Base-by-base conservation (phyloP, 2,797 vertebrate species). In the Fundulus diaphanus region DNA sequence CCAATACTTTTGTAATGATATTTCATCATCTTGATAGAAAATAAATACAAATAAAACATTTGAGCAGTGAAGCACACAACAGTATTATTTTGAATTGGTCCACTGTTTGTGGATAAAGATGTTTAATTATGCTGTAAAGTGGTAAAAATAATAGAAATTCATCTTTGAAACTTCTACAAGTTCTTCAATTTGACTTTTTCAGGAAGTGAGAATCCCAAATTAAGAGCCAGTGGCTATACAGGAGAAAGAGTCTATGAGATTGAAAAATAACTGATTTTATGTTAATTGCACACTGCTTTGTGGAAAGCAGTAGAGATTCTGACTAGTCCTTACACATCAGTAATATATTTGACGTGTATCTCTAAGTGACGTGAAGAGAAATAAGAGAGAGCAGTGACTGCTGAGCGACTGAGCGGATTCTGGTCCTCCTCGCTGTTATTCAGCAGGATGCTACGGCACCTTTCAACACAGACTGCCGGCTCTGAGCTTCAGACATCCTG, bases 371-470 rank as follows among this genome's bases (percentile, higher is more conserved):
- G 24, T 46, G 46, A 13, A 11, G 37, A 78, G 48, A 63, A 66
- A 85, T 12, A 16, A 81, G 80, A 79, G 56, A 74, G 72, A 5
- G 0, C 54, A 0, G 0, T 69, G 27, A 70, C 74, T 74, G 37
- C 68, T 68, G 73, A 77, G 63, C 72, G 77, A 33, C 68, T 68
- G 73, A 77, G 63, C 72, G 77, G 73, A 27, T 81, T 67, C 73
- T 84, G 82, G 88, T 86, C 72, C 70, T 75, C 61, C 27, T 67
- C 65, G 72, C 81, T 70, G 78, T 89, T 84, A 77, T 81, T 83
- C 86, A 83, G 78, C 67, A 15, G 71, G 74, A 85, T 85, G 85
- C 73, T 3, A 7, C 52, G 80, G 40, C 76, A 83, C 76, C 78
- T 89, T 89, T 85, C 82, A 82, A 12, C 70, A 20, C 40, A 76